Percentiles rank a stretch among this genome's conserved stretches.
phyloP scores from a whole-genome alignment of 2,888 invertebrate species.

The Resseliella maxima region DNA sequence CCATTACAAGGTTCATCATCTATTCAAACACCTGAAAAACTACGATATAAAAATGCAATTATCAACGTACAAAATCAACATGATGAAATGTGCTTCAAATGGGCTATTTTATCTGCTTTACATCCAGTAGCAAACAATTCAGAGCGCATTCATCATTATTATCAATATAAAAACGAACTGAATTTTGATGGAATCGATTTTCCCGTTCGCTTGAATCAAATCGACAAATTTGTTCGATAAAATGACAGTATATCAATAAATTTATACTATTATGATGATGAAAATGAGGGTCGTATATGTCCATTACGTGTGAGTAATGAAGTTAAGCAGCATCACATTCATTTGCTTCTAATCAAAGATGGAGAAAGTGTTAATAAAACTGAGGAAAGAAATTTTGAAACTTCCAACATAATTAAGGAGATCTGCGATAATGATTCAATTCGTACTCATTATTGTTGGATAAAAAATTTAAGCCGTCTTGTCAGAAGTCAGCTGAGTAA shows the following conservation, averaged over 20 bases:
- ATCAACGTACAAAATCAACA: constrained; percentile 44
- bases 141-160: constrained; percentile 39
- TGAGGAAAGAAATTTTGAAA: constrained; percentile 13
- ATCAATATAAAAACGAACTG: constrained; percentile 36
- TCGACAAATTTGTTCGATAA: constrained; percentile 40
- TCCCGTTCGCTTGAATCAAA: no score
- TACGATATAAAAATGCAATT: no score
- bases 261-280: constrained; percentile 43
- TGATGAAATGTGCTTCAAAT: constrained; percentile 44
- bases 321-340: no score
- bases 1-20: no score
- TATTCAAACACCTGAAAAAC: no score
- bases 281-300: constrained; percentile 36
- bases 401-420: not conserved
- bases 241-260: constrained; percentile 34
- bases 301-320: no score
- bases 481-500: constrained; percentile 39
- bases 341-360: constrained; percentile 38
- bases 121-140: constrained; percentile 30
- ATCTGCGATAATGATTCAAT: no score
- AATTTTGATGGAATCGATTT: constrained; percentile 47
- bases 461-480: constrained; percentile 29
- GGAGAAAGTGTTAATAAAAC: constrained; percentile 33
- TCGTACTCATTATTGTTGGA: no score
- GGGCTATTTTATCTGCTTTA: no score